Evolutionary conservation across 2,888 invertebrate genomes (phyloP).

Genomic region (Neoascia interrupta): DNA sequence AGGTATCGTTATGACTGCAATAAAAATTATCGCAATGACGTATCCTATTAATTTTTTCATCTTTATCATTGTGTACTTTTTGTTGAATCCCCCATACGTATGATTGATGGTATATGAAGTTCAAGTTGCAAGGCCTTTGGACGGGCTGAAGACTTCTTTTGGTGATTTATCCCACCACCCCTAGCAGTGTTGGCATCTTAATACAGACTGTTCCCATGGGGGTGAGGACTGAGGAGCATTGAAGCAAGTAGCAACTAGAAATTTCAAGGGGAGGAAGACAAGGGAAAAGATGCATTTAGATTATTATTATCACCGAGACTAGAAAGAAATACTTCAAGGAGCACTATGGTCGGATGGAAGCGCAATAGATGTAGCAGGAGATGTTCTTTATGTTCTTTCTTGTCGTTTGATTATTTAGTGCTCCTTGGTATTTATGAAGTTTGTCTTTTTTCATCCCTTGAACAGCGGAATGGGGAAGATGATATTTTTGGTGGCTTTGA

Average conservation of each 20-base stretch:
- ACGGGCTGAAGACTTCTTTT: conserved; percentile 11
- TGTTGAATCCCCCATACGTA: conserved; percentile 57
- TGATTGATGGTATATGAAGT: conserved; percentile 59
- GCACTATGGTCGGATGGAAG: conserved; percentile 21
- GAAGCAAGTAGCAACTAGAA: conserved; percentile 14
- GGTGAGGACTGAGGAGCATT: conserved; percentile 24
- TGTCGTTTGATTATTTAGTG: conserved; percentile 68
- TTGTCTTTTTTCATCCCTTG: conserved; percentile 1
- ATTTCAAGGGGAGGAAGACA: conserved; percentile 10
- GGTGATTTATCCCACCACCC: too few species aligned
- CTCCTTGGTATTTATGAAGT: conserved; percentile 63
- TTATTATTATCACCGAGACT: conserved; percentile 60
- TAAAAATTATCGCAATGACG: conserved; percentile 70
- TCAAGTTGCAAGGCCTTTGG: conserved; percentile 18
- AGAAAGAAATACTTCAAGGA: conserved; percentile 28
- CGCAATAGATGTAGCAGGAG: conserved; percentile 40
- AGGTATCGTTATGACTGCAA: conserved; percentile 61
- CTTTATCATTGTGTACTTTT: conserved; percentile 8
- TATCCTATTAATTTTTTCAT: conserved; percentile 68
- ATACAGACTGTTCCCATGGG: conserved; percentile 58
- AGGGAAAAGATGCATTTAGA: conserved; percentile 61
- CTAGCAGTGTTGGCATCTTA: conserved; percentile 51
- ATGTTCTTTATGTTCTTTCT: conserved; percentile 62
- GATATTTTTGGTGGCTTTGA: conserved; percentile 51
- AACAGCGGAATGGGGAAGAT: conserved; percentile 8